A percentile compares a stretch with the other conserved stretches of the same genome.
These are phyloP conservation scores for Dichetophora obliterata DNA, from an alignment of 2,888 invertebrate genomes.

Conservation along the genomic window DNA sequence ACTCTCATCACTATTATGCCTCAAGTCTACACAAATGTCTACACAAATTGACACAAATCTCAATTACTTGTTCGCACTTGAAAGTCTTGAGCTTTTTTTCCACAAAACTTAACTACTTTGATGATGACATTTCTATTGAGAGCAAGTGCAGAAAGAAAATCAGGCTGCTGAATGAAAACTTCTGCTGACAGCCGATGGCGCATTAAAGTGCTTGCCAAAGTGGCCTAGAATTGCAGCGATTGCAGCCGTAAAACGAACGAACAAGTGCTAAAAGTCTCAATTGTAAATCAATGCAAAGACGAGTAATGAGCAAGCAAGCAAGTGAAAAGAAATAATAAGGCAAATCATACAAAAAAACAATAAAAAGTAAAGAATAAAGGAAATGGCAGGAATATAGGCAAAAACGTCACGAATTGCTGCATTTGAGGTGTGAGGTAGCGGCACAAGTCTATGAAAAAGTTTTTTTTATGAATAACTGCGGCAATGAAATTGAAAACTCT, in stretches of 20 bases:
- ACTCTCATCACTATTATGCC: too few relatives aligned
- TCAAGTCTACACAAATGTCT: conserved; percentile 8
- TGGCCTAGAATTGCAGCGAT: background rate
- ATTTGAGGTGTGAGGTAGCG: too few relatives aligned
- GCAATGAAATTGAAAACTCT: background rate
- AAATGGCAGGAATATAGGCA: background rate
- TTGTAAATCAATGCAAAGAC: conserved; percentile 17
- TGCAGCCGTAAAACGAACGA: too few relatives aligned
- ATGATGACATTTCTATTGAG: background rate
- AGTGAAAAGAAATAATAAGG: too few relatives aligned
- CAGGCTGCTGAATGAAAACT: background rate
- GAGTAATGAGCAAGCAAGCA: background rate
- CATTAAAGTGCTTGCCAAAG: background rate
- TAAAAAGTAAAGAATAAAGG: background rate
- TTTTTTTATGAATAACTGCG: background rate
- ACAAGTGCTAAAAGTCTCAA: background rate
- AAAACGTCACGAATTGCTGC: too few relatives aligned
- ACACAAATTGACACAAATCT: conserved; percentile 19
- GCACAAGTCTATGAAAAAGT: too few relatives aligned
- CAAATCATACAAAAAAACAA: too few relatives aligned
- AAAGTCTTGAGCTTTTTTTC: too few relatives aligned
- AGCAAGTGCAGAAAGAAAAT: background rate
- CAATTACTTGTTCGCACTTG: background rate
- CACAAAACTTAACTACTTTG: background rate
- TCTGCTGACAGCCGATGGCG: background rate